Base-by-base conservation (phyloP, 1,140 invertebrate species). In the Mylabris phalerata region DNA sequence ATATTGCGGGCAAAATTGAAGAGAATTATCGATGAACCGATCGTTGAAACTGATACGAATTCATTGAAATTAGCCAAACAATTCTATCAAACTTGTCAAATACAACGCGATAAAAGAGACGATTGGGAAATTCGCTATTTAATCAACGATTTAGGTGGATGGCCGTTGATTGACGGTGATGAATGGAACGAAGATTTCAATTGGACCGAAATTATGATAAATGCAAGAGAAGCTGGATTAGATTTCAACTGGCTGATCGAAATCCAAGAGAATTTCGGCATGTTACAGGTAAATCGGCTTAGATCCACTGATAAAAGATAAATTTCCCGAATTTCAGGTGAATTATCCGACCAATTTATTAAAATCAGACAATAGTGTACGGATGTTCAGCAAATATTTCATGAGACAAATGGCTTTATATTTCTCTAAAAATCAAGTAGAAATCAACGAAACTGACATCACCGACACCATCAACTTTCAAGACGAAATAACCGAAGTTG, bases 31-130 rank as follows among this genome's bases (percentile, higher is more conserved):
- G 54, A 44, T 1, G 54, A 56, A 45, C 48, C 50, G 3, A 43
- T 25, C 3, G 45, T 51, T 41, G 54, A n/a, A 1, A 50, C 13
- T 13, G 13, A 55, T 11, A 27, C 57, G 4, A 60, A 55, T 48
- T 52, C 48, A 11, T 49, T 63, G 19, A 41, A 27, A 75, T 87
- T 55, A 82, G 84, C 39, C 89, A 55, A 90, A 69, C 81, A 83
- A n/a, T 75, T 92, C 10, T 92, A 88, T 73, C 84, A 9, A 92
- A 89, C 71, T 89, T 91, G 84, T 89, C 92, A 66, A 84, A 67
- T 87, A 87, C 78, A 60, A 73, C 78, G 0, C 60, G 88, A 92
- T 67, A 72, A 80, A 1, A 73, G 82, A 24, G 89, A 88, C 1
- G 70, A 89, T 3, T 67, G 79, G 6, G 88, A 88, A 0, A 73